Base-by-base conservation (phyloP, 2,113 vertebrate genomes). In the Haemorhous mexicanus region DNA sequence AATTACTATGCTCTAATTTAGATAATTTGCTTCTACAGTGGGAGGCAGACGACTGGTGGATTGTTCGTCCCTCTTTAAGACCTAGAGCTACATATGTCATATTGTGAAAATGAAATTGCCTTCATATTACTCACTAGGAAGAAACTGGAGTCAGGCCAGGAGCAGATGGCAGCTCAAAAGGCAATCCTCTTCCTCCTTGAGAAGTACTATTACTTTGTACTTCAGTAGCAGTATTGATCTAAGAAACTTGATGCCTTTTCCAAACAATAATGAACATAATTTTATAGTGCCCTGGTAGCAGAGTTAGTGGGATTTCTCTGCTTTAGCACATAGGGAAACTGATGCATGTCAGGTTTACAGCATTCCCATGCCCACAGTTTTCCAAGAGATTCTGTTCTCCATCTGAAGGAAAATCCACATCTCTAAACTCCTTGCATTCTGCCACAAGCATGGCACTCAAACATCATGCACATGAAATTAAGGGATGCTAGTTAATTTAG, bases 151-250 rank as follows among this genome's bases (percentile, higher is more conserved):
- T 81, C 88, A 93, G 76, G 79, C 95, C 96, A 96, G 92, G 93
- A 96, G 92, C 95, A 97, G 92, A 96, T 96, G 95, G 95, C 88
- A 96, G 50, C 92, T 96, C 93, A 96, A 97, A 97, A 97, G 93
- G 90, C 95, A 96, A 97, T 95, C 92, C 90, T 84, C 64, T 96
- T 87, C 90, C 90, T 96, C 86, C 68, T 94, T 14, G 2, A 86
- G 73, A 96, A 90, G 88, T 92, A 93, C 80, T 89, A 73, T 94
- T 96, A 84, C 90, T 93, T 94, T 84, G 61, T 93, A 92, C 85
- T 95, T 95, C 69, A 56, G 64, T 75, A 59, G 79, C 26, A 7
- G 44, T 74, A 96, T 83, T 63, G 91, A 86, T 96, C 79, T 94
- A 30, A 77, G 90, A 90, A 95, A 93, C 85, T 74, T 67, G n/a